Base-by-base conservation (phyloP, 2,113 vertebrate species). In the Varanus komodoensis region DNA sequence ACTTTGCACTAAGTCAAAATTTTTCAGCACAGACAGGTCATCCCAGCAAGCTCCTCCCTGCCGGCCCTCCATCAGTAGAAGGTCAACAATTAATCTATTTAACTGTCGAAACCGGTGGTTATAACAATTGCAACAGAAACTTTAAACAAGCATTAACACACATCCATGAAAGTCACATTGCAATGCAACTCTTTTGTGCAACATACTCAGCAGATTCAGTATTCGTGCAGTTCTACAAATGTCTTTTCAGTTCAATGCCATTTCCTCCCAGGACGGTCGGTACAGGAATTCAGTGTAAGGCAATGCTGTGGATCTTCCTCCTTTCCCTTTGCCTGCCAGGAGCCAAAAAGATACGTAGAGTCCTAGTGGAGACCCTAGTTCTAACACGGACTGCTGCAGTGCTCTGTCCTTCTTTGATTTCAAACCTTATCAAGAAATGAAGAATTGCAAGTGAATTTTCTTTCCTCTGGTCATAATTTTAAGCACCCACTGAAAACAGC, bases 21-120 rank as follows among this genome's bases (percentile, higher is more conserved):
- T 19, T 91, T 23, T 78, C 90, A 91, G 89, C 38, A 93, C 67
- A 93, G 89, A 23, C 68, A 94, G 88, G n/a, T 93, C 9, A 44
- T 44, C 23, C 0, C 32, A 74, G 32, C 27, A 48, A 44, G 17
- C 34, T 29, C 11, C 25, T n/a, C 17, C 11, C 8, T 78, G 19
- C 54, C 80, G 21, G 8, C 5, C 1, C 80, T 64, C 50, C 83
- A 82, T 88, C 34, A 91, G 52, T 29, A 77, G 69, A 77, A 93
- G 90, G 82, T 32, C 12, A 86, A 90, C 89, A 21, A 90, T 38
- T 89, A 83, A 89, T 50, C 25, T 75, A 68, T 2, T 54, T 48
- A 8, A 75, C 29, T 83, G 52, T 73, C 68, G 64, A 48, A 82
- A 44, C 6, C 23, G 82, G 83, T 69, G 19, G 2, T 8, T 74